Evolutionary conservation across 1,140 invertebrate species (phyloP), one percentile per base, ranked within the genome.

Genomic region (Oscheius sp.): DNA sequence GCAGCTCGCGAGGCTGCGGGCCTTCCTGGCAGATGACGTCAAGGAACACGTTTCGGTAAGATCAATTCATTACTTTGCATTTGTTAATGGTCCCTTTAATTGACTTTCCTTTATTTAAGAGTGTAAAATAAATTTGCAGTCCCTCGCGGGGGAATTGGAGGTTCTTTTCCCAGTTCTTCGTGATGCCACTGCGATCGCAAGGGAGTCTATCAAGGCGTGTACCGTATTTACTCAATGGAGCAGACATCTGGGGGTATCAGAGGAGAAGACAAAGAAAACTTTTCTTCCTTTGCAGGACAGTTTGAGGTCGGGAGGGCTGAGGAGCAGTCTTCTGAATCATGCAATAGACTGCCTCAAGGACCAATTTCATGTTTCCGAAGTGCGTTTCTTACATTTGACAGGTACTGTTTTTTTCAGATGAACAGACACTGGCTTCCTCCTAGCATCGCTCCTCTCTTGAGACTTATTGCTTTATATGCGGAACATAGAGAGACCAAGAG

Each of bases 161-260:
- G 36, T 62, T 2, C 29, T 76, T 18, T 59, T 76, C 32, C 75
- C 75, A 3, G 26, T 76, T 4, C 45, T 76, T 7, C 20, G 75
- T 10, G 75, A 76, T 45, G 75, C 75, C n/a, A 65, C 75, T 1
- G 13, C 69, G 59, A 75, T 61, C 49, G 75, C 75, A 23, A n/a
- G 75, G 31, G 75, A 76, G 18, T 77, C 75, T 42, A 71, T 75
- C 32, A 76, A 65, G 42, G 75, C 75, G 3, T 75, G 73, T 35
- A 62, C 45, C 15, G 73, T 76, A 18, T 76, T 76, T 64, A 74
- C 75, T 1, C 67, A 73, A 20, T 76, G 75, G 75, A 71, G 67
- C n/a, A 20, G 73, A 23, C 35, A 69, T 18, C 65, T 76, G 42
- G 75, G 75, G 55, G 74, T 74, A 63, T 32, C 45, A 55, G 2